Conservation (phyloP, 1,140 invertebrate species). For the Panagrolaimus sp. region DNA sequence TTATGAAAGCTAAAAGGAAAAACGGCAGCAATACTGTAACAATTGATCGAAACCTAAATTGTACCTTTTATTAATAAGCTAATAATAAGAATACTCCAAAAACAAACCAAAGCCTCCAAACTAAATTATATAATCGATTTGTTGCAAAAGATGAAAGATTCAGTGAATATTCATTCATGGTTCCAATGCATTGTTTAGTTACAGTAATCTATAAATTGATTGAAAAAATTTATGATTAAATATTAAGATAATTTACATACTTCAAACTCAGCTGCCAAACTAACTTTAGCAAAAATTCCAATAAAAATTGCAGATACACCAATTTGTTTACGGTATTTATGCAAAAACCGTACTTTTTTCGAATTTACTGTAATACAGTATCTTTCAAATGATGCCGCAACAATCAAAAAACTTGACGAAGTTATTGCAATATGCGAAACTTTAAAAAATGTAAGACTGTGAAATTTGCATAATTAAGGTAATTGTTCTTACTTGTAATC, state of each 20-base stretch:
- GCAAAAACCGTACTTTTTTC: conserved; percentile 21
- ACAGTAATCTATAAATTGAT: conserved; percentile 38
- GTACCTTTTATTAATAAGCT: too few species aligned
- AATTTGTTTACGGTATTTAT: conserved; percentile 42
- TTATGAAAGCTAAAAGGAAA: conserved; percentile 46
- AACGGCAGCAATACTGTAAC: conserved; percentile 46
- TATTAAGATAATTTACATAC: conserved; percentile 25
- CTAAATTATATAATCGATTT: conserved; percentile 43
- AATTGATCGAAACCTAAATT: too few species aligned
- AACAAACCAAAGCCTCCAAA: conserved; percentile 41
- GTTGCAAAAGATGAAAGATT: conserved; percentile 31
- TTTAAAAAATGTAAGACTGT: too few species aligned
- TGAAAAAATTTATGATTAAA: neutral
- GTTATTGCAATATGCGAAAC: conserved; percentile 55
- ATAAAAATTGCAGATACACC: conserved; percentile 40
- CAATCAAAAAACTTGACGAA: conserved; percentile 50
- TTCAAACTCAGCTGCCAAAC: conserved; percentile 42
- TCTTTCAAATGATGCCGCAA: conserved; percentile 51
- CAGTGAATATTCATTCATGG: conserved; percentile 48
- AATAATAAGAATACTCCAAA: conserved; percentile 40
- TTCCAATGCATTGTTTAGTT: conserved; percentile 36
- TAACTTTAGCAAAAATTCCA: conserved; percentile 48
- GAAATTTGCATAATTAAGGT: neutral
- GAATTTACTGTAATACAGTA: conserved; percentile 46
- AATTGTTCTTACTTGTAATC: conserved; percentile 36